Conservation (phyloP, 2,797 vertebrate genomes). For the Helarctos malayanus region DNA sequence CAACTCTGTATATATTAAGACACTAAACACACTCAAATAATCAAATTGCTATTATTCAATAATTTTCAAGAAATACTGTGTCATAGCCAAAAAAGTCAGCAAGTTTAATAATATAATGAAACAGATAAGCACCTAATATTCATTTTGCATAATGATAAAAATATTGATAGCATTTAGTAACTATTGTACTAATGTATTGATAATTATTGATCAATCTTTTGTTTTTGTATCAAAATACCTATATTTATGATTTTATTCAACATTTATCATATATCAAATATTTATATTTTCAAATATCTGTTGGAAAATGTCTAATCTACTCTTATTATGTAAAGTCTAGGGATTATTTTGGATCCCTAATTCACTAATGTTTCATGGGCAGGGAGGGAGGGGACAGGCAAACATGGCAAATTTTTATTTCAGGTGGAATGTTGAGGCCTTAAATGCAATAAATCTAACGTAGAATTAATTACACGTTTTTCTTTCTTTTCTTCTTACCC, state of each 20-base stretch:
- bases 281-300: neutral
- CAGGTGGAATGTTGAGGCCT: neutral
- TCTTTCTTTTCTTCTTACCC: neutral
- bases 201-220: neutral
- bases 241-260: neutral
- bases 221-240: neutral
- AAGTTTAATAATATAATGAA: neutral
- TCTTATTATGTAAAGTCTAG: neutral
- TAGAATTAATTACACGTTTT: neutral
- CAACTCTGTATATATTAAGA: neutral
- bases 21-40: neutral
- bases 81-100: neutral
- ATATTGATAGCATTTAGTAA: neutral
- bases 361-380: neutral
- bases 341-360: neutral
- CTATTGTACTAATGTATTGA: neutral
- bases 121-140: neutral
- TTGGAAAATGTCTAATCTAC: neutral
- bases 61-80: conserved; percentile 6
- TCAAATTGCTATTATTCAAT: neutral
- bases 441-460: neutral
- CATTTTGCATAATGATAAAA: neutral
- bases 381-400: neutral
- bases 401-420: neutral
- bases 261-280: neutral